phyloP scores from a whole-genome alignment of 2,888 invertebrate genomes.

The Malthinus flaveolus region DNA sequence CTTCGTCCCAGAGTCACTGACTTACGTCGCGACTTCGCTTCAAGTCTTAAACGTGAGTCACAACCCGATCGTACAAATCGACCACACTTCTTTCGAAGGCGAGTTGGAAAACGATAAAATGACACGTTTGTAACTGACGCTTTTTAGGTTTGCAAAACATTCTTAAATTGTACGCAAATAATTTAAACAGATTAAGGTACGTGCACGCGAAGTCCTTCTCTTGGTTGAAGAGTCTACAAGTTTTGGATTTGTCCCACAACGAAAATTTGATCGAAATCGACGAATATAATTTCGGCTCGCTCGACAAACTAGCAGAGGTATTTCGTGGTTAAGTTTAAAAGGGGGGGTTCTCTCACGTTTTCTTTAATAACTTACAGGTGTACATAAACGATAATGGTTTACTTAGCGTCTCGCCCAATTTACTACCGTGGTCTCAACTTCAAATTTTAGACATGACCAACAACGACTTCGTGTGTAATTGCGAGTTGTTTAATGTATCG shows the following conservation, averaged over 20 bases:
- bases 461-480: conserved; percentile 70
- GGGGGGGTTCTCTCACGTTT: too few relatives aligned
- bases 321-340: conserved; percentile 19
- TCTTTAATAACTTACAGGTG: conserved; percentile 53
- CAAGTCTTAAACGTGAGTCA: conserved; percentile 63
- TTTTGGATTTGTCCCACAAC: conserved; percentile 45
- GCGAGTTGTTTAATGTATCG: conserved; percentile 54
- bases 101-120: conserved; percentile 40
- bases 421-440: conserved; percentile 61
- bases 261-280: conserved; percentile 55
- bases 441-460: conserved; percentile 61
- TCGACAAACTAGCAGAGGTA: conserved; percentile 61
- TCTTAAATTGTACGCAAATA: conserved; percentile 63
- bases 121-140: too few relatives aligned
- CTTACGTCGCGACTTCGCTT: conserved; percentile 59
- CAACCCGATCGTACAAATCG: conserved; percentile 63
- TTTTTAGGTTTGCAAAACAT: conserved; percentile 59
- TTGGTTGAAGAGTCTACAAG: conserved; percentile 41
- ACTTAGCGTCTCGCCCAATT: conserved; percentile 57
- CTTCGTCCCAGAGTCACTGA: conserved; percentile 62
- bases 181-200: conserved; percentile 59
- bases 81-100: conserved; percentile 65
- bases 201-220: conserved; percentile 52
- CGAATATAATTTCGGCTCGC: conserved; percentile 60
- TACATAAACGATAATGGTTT: conserved; percentile 67